phyloP scores from a whole-genome alignment of 2,113 vertebrate species.

The Rhabdornis inornatus region DNA sequence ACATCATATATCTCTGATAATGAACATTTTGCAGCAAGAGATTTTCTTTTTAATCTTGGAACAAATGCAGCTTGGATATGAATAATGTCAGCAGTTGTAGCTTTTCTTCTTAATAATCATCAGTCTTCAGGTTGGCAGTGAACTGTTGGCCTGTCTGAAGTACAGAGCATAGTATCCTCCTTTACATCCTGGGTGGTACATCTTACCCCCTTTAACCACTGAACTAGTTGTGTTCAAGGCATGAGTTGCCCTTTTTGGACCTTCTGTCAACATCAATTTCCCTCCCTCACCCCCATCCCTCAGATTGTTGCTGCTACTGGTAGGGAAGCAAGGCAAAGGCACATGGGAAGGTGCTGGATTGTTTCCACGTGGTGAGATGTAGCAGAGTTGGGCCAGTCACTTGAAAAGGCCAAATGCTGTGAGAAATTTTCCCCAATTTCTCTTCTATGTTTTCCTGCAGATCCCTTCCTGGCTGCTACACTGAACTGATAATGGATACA shows the following conservation, averaged over 20 bases:
- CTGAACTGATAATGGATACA: background rate
- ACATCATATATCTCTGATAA: background rate
- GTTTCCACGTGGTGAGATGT: background rate
- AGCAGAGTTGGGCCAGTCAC: background rate
- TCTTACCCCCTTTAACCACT: background rate
- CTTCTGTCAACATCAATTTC: background rate
- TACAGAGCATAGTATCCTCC: background rate
- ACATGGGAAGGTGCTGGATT: background rate
- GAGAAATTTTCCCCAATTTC: background rate
- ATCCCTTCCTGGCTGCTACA: background rate
- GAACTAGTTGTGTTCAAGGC: background rate
- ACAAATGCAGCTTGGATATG: background rate
- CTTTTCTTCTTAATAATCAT: background rate
- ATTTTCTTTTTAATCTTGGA: background rate
- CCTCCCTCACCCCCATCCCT: background rate
- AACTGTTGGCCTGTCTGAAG: background rate
- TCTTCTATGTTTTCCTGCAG: background rate
- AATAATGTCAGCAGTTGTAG: background rate
- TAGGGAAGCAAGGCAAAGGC: background rate
- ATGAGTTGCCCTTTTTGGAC: background rate
- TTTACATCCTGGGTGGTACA: background rate
- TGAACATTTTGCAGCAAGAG: background rate
- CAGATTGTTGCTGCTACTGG: rapidly evolving
- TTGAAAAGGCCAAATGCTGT: background rate
- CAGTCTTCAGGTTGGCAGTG: background rate